Conservation (phyloP, 1,140 invertebrate species). For the Neotoxoptera formosana region DNA sequence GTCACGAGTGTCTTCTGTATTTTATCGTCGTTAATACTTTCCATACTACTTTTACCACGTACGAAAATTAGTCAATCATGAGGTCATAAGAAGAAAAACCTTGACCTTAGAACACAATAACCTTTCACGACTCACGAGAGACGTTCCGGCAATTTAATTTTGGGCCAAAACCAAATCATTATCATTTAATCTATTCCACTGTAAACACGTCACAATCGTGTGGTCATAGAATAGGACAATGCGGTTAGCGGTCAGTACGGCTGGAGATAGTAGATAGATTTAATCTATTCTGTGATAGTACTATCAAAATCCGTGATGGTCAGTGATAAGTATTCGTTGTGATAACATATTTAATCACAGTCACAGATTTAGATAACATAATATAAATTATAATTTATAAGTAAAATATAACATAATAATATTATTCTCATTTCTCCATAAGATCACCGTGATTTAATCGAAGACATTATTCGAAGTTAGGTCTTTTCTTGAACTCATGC, state of each 20-base stretch:
- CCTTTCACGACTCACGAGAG: conserved; percentile 26
- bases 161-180: conserved; percentile 20
- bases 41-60: conserved; percentile 56
- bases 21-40: conserved; percentile 34
- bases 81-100: conserved; percentile 44
- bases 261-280: too few relatives aligned
- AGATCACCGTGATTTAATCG: too few relatives aligned
- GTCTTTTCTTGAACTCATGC: too few relatives aligned
- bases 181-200: background rate
- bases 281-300: too few relatives aligned
- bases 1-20: conserved; percentile 54
- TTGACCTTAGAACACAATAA: conserved; percentile 50
- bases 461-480: too few relatives aligned
- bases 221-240: background rate
- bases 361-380: too few relatives aligned
- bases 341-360: background rate
- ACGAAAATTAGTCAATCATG: conserved; percentile 42
- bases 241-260: background rate
- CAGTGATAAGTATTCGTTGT: background rate
- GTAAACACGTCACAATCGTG: conserved; percentile 26
- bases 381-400: too few relatives aligned
- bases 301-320: background rate
- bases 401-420: too few relatives aligned
- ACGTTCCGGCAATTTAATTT: background rate
- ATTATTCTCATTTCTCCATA: too few relatives aligned